These are phyloP conservation scores for Reticulitermes speratus DNA, from an alignment of 1,140 invertebrate genomes.

Conservation along the genomic window DNA sequence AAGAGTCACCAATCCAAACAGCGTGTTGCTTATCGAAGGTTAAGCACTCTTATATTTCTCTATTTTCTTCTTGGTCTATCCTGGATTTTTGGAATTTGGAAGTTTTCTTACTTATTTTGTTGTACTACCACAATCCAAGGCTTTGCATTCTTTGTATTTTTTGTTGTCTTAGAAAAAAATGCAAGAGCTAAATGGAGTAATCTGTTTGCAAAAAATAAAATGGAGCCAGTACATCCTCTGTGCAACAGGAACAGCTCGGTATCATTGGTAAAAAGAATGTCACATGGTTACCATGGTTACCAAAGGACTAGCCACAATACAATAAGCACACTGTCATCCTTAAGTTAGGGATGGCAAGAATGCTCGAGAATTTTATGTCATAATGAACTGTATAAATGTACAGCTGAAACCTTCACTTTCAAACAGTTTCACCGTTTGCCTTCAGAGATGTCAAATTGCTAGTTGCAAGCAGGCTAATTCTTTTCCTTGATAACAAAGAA, in stretches of 20 bases:
- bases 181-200: constrained; percentile 53
- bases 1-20: not conserved
- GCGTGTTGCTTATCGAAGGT: not conserved
- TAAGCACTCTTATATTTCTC: constrained; percentile 46
- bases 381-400: too few relatives aligned
- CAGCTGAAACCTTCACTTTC: too few relatives aligned
- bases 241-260: not conserved
- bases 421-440: too few relatives aligned
- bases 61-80: constrained; percentile 62
- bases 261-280: too few relatives aligned
- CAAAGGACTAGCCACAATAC: too few relatives aligned
- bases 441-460: too few relatives aligned
- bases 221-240: not conserved
- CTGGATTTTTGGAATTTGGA: constrained; percentile 62
- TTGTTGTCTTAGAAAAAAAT: constrained; percentile 58
- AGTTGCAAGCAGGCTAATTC: too few relatives aligned
- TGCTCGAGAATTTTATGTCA: too few relatives aligned
- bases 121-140: constrained; percentile 61
- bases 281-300: too few relatives aligned
- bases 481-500: too few relatives aligned
- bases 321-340: too few relatives aligned
- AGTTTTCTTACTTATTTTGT: constrained; percentile 60
- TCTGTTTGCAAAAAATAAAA: not conserved
- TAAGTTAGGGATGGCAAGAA: too few relatives aligned
- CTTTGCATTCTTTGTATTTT: constrained; percentile 63